Conservation (phyloP, 30 jellyfish, hydroid and myxozoan genomes). For the Chrysaora quinquecirrha region DNA sequence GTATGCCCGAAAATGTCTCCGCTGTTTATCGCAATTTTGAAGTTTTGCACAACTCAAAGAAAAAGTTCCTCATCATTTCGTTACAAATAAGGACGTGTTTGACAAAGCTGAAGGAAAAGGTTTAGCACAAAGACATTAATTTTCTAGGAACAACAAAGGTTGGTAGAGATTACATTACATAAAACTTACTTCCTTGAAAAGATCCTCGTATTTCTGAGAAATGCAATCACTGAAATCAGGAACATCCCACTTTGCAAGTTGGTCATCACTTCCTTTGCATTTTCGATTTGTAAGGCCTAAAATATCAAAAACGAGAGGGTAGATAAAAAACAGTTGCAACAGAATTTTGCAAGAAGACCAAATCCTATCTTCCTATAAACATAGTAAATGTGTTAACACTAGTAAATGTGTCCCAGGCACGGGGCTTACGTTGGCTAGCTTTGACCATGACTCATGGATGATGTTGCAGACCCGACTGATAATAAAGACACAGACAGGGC, state of each 20-base stretch:
- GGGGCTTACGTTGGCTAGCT: too few species aligned
- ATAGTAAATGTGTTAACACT: too few species aligned
- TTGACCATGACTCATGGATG: too few species aligned
- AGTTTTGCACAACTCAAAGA: neutral
- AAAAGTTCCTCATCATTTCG: neutral
- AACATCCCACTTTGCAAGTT: constrained; percentile 82
- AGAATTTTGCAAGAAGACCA: neutral
- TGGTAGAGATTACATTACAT: too few species aligned
- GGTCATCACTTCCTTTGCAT: constrained; percentile 76
- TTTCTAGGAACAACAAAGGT: neutral
- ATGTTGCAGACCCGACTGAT: too few species aligned
- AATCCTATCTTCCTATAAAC: too few species aligned
- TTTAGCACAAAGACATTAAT: neutral
- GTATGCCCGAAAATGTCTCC: too few species aligned
- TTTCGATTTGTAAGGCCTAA: constrained; percentile 90
- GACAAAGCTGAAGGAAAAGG: neutral
- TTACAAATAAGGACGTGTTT: neutral
- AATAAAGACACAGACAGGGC: too few species aligned
- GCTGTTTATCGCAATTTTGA: too few species aligned
- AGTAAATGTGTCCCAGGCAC: too few species aligned
- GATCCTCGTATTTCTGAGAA: constrained; percentile 93
- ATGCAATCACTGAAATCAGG: constrained; percentile 99
- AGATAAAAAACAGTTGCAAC: too few species aligned
- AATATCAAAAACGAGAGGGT: constrained; percentile 2
- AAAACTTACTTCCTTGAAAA: constrained; percentile 82